Percentiles rank a stretch among this genome's conserved stretches.
Conservation (phyloP, 2,888 invertebrate genomes). For the Peribatodes rhomboidaria region DNA sequence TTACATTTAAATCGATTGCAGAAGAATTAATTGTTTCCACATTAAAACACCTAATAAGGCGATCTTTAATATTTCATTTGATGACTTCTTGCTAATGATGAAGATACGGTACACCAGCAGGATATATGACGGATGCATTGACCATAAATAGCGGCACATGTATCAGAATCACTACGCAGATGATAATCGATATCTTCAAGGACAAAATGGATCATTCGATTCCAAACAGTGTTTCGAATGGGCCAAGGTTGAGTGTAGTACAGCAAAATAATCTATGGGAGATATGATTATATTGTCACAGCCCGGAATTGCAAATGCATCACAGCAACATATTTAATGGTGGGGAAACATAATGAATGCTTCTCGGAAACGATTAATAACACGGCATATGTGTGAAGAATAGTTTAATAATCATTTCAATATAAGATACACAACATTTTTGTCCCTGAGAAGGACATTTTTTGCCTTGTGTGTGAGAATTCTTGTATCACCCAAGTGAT, state of each 20-base stretch:
- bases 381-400: constrained; percentile 64
- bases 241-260: constrained; percentile 30
- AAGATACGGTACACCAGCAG: constrained; percentile 52
- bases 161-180: constrained; percentile 39
- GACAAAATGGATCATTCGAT: constrained; percentile 19
- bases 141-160: constrained; percentile 60
- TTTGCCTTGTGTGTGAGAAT: neutral
- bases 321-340: constrained; percentile 63
- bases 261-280: constrained; percentile 30
- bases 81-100: constrained; percentile 60
- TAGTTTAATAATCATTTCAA: constrained; percentile 53
- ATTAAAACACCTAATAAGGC: constrained; percentile 37
- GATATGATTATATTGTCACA: constrained; percentile 48
- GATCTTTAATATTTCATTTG: constrained; percentile 46
- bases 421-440: neutral
- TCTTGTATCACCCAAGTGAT: neutral
- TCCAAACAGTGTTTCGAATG: constrained; percentile 26
- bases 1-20: constrained; percentile 49
- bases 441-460: neutral
- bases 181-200: constrained; percentile 39
- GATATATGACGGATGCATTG: constrained; percentile 54
- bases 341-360: constrained; percentile 51
- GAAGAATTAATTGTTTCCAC: constrained; percentile 28
- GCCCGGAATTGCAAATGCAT: constrained; percentile 61
- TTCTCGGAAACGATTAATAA: constrained; percentile 66